These are phyloP conservation scores for Drosophila obscura DNA, from an alignment of 1,140 invertebrate species.

Conservation along the genomic window DNA sequence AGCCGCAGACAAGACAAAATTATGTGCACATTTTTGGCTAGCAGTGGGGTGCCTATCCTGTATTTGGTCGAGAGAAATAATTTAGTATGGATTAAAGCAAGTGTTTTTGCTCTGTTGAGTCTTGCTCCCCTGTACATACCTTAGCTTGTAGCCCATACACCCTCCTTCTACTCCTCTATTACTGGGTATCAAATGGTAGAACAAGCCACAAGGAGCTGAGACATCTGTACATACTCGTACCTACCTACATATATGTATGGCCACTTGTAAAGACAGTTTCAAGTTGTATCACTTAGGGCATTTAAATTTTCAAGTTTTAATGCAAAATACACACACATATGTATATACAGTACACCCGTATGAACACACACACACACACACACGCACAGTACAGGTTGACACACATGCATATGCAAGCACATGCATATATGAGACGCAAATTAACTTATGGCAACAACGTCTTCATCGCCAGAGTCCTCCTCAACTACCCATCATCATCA, in stretches of 20 bases:
- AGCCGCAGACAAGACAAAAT: slow-evolving; percentile 30
- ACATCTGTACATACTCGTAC: slow-evolving; percentile 5
- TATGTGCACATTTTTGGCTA: too few relatives aligned
- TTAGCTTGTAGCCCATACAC: too few relatives aligned
- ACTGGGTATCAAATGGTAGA: too few relatives aligned
- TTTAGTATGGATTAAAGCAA: too few relatives aligned
- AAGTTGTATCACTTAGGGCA: slow-evolving; percentile 71
- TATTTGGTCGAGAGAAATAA: not conserved
- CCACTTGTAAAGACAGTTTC: slow-evolving; percentile 45
- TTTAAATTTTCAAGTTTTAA: slow-evolving; percentile 81
- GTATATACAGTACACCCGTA: not conserved
- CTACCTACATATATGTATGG: slow-evolving; percentile 1
- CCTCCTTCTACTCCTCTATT: too few relatives aligned
- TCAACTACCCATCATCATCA: slow-evolving; percentile 20
- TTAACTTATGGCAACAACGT: slow-evolving; percentile 76
- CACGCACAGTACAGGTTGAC: slow-evolving; percentile 25
- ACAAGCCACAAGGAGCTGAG: slow-evolving; percentile 19
- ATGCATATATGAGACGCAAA: slow-evolving; percentile 70
- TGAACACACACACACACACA: slow-evolving; percentile 17
- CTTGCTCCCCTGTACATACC: too few relatives aligned
- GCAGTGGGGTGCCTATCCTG: not conserved
- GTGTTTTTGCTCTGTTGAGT: too few relatives aligned
- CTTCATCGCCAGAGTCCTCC: slow-evolving; percentile 25
- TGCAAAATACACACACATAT: slow-evolving; percentile 56
- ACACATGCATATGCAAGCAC: slow-evolving; percentile 62